Percentiles rank a stretch among this genome's conserved stretches.
Evolutionary conservation across 2,797 vertebrate species (phyloP).

Genomic region (Nyctalus aviator): DNA sequence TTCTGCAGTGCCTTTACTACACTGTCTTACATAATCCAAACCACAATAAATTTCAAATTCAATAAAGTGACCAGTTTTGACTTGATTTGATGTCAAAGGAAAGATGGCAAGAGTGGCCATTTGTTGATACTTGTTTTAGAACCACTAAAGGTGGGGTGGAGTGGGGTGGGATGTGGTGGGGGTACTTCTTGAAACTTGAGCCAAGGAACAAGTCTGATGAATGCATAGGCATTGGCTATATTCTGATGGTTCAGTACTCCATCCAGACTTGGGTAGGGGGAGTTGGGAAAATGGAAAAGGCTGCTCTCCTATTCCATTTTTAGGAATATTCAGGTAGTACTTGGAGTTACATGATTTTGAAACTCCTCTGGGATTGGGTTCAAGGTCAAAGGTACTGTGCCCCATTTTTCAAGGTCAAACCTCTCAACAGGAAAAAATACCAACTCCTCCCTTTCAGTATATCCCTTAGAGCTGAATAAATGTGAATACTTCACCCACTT

Average conservation of each 20-base stretch:
- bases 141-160: neutral
- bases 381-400: neutral
- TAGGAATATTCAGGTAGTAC: neutral
- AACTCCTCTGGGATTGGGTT: neutral
- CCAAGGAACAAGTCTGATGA: neutral
- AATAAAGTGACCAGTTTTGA: slow-evolving; percentile 50
- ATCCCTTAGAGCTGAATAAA: neutral
- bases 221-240: neutral
- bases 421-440: neutral
- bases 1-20: slow-evolving; percentile 66
- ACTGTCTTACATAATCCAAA: slow-evolving; percentile 73
- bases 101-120: neutral
- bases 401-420: neutral
- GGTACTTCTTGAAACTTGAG: neutral
- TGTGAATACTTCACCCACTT: neutral
- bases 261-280: neutral
- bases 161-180: neutral
- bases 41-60: slow-evolving; percentile 80
- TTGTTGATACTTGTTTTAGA: neutral
- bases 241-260: neutral
- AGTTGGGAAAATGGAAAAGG: neutral
- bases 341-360: neutral
- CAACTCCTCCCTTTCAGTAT: neutral
- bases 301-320: neutral
- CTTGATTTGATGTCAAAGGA: slow-evolving; percentile 10